Conservation (phyloP, 2,113 vertebrate species). For the Toxotes chatareus region DNA sequence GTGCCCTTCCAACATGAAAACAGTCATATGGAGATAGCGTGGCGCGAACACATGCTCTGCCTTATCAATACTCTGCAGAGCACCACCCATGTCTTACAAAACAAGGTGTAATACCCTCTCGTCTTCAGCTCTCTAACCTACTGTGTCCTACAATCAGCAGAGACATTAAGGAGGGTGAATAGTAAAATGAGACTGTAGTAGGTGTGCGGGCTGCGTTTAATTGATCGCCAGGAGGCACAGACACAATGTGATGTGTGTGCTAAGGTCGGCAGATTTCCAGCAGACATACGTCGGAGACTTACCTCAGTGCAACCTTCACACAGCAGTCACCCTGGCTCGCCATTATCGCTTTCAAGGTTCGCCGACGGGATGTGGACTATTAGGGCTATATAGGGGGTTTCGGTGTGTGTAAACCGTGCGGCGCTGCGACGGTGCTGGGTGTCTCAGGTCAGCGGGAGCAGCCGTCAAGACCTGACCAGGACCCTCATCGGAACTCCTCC, state of each 20-base stretch:
- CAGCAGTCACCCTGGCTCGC: slow-evolving; percentile 84
- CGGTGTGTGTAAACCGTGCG: slow-evolving; percentile 15
- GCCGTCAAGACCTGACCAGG: slow-evolving; percentile 66
- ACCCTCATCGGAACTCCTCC: slow-evolving; percentile 49
- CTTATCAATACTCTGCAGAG: slow-evolving; percentile 59
- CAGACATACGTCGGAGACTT: slow-evolving; percentile 66
- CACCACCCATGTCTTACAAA: slow-evolving; percentile 56
- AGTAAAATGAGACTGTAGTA: neutral
- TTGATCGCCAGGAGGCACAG: slow-evolving; percentile 43
- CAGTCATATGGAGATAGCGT: slow-evolving; percentile 35
- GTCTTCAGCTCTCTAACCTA: neutral
- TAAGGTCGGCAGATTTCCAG: slow-evolving; percentile 55
- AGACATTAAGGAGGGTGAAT: neutral
- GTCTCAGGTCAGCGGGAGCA: slow-evolving; percentile 71
- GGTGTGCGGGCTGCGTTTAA: slow-evolving; percentile 33
- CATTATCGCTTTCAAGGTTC: slow-evolving; percentile 71
- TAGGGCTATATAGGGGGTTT: slow-evolving; percentile 14
- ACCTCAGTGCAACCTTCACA: slow-evolving; percentile 87
- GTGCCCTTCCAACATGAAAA: slow-evolving; percentile 1
- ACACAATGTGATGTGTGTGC: slow-evolving; percentile 70
- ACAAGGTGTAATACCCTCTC: slow-evolving; percentile 26
- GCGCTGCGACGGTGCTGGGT: slow-evolving; percentile 24
- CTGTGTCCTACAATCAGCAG: neutral
- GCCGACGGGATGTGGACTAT: slow-evolving; percentile 26
- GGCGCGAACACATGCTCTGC: slow-evolving; percentile 36